These are phyloP conservation scores for Miichthys miiuy DNA, from an alignment of 2,797 vertebrate species.

Conservation along the genomic window DNA sequence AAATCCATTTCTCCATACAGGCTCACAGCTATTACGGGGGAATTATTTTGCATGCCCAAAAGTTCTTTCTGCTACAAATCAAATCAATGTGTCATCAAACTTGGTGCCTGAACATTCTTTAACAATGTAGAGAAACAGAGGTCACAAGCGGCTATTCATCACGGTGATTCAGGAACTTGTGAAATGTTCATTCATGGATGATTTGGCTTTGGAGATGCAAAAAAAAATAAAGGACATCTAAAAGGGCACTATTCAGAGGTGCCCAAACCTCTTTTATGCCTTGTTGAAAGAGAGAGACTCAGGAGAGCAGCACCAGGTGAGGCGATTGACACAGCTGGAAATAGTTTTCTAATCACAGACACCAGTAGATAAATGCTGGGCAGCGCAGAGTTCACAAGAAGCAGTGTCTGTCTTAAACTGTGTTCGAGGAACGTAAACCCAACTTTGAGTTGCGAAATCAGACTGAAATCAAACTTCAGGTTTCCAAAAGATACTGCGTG, in stretches of 20 bases:
- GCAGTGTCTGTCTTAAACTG: too few species aligned
- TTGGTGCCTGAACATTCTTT: slow-evolving; percentile 32
- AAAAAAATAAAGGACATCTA: not conserved
- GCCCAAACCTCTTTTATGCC: not conserved
- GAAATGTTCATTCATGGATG: slow-evolving; percentile 27
- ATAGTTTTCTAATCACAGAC: too few species aligned
- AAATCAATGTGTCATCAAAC: slow-evolving; percentile 49
- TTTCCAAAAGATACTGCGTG: too few species aligned
- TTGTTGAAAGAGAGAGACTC: too few species aligned
- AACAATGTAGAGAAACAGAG: slow-evolving; percentile 45
- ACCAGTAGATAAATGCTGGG: too few species aligned
- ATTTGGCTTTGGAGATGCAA: slow-evolving; percentile 21
- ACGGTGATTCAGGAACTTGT: slow-evolving; percentile 39
- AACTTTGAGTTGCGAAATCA: too few species aligned
- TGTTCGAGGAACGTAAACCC: too few species aligned
- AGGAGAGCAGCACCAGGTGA: too few species aligned
- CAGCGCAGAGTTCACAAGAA: too few species aligned
- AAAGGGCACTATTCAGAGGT: not conserved
- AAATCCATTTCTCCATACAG: slow-evolving; percentile 56
- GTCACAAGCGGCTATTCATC: slow-evolving; percentile 47
- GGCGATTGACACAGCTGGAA: too few species aligned
- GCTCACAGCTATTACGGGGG: slow-evolving; percentile 52
- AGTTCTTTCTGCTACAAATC: slow-evolving; percentile 62
- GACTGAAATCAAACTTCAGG: too few species aligned
- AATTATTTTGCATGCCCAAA: slow-evolving; percentile 63